Evolutionary conservation across 2,888 invertebrate genomes (phyloP).

Genomic region (Glyphotaelius pellucidus): DNA sequence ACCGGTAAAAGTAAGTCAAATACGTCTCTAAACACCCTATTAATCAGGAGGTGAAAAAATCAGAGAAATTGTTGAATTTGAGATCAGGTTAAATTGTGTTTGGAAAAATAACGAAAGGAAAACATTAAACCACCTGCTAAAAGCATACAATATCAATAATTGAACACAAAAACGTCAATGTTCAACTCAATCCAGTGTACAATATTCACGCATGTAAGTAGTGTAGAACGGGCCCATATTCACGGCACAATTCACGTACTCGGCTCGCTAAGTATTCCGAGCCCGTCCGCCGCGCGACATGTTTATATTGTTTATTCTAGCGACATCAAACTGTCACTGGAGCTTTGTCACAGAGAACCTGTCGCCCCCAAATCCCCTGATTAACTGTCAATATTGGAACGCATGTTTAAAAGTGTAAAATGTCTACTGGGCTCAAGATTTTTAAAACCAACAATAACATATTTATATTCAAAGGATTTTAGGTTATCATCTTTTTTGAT

Average conservation of each 20-base stretch:
- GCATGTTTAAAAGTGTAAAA: not conserved
- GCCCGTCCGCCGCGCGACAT: not conserved
- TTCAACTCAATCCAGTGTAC: not conserved
- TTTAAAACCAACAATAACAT: not conserved
- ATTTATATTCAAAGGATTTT: not conserved
- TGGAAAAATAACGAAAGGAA: too few species aligned
- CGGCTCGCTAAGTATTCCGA: not conserved
- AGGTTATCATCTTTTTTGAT: too few species aligned
- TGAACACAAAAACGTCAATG: not conserved
- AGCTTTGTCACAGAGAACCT: constrained; percentile 20
- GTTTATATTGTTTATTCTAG: constrained; percentile 18
- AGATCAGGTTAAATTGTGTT: too few species aligned
- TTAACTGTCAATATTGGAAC: constrained; percentile 29
- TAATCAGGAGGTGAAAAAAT: too few species aligned
- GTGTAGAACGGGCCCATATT: not conserved
- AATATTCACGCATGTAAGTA: not conserved
- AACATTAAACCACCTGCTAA: too few species aligned
- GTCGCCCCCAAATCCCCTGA: not conserved
- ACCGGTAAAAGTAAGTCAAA: too few species aligned
- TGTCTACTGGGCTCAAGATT: not conserved
- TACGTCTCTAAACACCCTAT: too few species aligned
- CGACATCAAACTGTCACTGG: constrained; percentile 14
- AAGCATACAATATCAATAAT: not conserved
- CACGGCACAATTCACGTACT: constrained; percentile 5
- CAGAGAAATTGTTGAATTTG: too few species aligned